Conservation (phyloP, 2,888 invertebrate genomes). For the Leuctra nigra region DNA sequence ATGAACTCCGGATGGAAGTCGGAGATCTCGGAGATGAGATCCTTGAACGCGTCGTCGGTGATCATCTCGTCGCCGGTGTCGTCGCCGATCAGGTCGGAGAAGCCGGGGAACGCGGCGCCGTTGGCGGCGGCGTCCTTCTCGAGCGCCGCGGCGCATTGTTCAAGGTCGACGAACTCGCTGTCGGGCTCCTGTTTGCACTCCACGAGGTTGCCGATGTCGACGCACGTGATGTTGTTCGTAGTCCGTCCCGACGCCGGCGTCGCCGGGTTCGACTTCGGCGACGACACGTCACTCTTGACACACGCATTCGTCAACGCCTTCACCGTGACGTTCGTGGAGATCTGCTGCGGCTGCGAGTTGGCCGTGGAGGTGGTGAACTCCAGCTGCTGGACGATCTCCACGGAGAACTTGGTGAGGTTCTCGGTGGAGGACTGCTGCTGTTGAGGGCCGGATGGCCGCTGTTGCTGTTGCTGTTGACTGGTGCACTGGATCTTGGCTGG, state of each 20-base stretch:
- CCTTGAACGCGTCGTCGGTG: slow-evolving; percentile 71
- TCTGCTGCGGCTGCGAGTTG: slow-evolving; percentile 82
- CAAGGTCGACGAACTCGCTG: slow-evolving; percentile 79
- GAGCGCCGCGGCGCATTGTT: slow-evolving; percentile 75
- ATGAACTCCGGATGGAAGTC: slow-evolving; percentile 76
- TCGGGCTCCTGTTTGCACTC: slow-evolving; percentile 78
- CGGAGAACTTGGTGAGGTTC: slow-evolving; percentile 70
- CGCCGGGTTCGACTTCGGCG: slow-evolving; percentile 43
- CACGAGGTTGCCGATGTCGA: slow-evolving; percentile 57
- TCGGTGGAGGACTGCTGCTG: slow-evolving; percentile 39
- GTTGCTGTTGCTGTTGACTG: slow-evolving; percentile 35
- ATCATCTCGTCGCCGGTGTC: slow-evolving; percentile 74
- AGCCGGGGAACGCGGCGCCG: slow-evolving; percentile 66
- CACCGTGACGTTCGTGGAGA: slow-evolving; percentile 87
- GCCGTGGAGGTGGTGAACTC: slow-evolving; percentile 85
- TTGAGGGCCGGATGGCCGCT: slow-evolving; percentile 41
- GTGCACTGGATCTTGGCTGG: slow-evolving; percentile 66
- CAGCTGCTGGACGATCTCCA: slow-evolving; percentile 86
- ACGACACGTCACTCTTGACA: slow-evolving; percentile 51
- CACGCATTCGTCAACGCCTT: slow-evolving; percentile 68
- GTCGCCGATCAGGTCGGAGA: slow-evolving; percentile 76
- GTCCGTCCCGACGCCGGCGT: slow-evolving; percentile 39
- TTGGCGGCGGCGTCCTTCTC: slow-evolving; percentile 68
- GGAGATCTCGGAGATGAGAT: slow-evolving; percentile 80
- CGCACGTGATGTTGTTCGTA: slow-evolving; percentile 33